These are phyloP conservation scores for Diadumene lineata DNA, from an alignment of 92 coral and sea anemone species.

Conservation along the genomic window DNA sequence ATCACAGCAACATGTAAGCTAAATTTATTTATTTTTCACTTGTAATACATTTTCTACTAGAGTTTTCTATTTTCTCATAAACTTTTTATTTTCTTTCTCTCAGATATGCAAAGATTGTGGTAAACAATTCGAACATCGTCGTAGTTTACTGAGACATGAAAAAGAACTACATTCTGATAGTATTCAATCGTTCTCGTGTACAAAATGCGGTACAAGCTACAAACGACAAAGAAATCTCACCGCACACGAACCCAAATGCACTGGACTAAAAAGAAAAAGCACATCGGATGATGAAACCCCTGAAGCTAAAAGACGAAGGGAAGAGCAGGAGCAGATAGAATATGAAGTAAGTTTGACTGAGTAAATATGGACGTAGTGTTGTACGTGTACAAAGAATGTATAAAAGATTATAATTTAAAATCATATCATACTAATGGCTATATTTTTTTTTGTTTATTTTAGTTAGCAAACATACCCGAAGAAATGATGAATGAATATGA, in stretches of 20 bases:
- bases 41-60: too few species aligned
- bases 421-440: not conserved
- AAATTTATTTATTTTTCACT: too few species aligned
- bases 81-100: not conserved
- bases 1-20: too few species aligned
- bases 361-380: too few species aligned
- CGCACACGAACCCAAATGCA: not conserved
- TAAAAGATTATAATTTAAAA: too few species aligned
- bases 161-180: not conserved
- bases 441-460: too few species aligned
- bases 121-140: not conserved
- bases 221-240: not conserved
- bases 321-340: not conserved
- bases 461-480: not conserved
- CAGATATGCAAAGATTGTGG: not conserved
- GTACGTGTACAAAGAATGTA: not conserved
- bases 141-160: not conserved
- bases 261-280: not conserved
- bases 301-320: not conserved
- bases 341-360: not conserved
- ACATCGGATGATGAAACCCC: not conserved
- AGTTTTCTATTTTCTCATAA: too few species aligned
- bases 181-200: not conserved
- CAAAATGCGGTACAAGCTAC: not conserved
- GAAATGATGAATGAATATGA: not conserved